Conservation (phyloP, 2,888 invertebrate genomes). For the Mythimna loreyi region DNA sequence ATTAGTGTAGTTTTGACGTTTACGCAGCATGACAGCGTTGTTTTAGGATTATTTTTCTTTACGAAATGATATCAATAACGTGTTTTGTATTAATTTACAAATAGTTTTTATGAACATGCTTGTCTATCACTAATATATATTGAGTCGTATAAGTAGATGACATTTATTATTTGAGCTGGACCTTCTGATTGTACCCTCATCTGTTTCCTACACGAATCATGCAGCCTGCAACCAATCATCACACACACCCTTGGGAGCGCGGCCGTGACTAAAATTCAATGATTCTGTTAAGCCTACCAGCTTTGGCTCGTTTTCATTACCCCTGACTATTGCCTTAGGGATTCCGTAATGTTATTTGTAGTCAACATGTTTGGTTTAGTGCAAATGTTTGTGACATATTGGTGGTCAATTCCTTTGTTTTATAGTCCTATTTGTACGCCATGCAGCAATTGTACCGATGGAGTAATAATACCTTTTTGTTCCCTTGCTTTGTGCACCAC, state of each 20-base stretch:
- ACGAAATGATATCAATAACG: too few relatives aligned
- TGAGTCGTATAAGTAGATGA: too few relatives aligned
- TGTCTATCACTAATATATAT: too few relatives aligned
- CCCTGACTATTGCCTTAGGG: constrained; percentile 26
- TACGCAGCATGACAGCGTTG: too few relatives aligned
- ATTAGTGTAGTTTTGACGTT: too few relatives aligned
- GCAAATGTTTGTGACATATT: background rate
- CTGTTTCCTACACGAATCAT: constrained; percentile 29
- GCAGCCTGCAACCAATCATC: constrained; percentile 49
- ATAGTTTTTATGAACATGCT: too few relatives aligned
- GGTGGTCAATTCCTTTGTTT: background rate
- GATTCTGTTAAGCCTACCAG: constrained; percentile 41
- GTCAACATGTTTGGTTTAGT: background rate
- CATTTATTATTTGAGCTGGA: background rate
- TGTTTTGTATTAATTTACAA: too few relatives aligned
- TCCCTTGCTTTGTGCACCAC: too few relatives aligned
- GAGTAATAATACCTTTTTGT: too few relatives aligned
- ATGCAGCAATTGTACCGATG: background rate
- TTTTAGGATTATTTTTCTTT: too few relatives aligned
- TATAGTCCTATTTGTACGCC: background rate
- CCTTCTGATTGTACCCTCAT: constrained; percentile 7
- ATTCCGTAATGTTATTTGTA: constrained; percentile 16
- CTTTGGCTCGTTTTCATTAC: constrained; percentile 50
- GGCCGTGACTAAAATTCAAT: constrained; percentile 58
- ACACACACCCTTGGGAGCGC: constrained; percentile 35